A percentile compares a stretch with the other conserved stretches of the same genome.
phyloP scores from a whole-genome alignment of 1,140 invertebrate species.

The Chironomus striatipennis region DNA sequence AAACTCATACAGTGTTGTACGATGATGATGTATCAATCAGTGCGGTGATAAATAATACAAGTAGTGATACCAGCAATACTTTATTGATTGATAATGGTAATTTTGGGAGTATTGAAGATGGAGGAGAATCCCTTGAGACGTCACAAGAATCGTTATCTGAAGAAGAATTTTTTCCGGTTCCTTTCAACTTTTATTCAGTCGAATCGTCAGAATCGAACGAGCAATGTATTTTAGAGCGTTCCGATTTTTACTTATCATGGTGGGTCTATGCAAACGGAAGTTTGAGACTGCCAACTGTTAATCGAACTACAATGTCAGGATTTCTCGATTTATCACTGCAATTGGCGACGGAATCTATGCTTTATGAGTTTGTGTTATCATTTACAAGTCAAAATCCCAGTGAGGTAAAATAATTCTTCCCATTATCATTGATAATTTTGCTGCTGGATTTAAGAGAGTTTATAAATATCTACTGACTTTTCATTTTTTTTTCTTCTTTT shows the following conservation, averaged over 20 bases:
- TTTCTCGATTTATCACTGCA: neutral
- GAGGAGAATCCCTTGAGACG: neutral
- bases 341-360: neutral
- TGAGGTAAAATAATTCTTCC: slow-evolving; percentile 3
- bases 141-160: neutral
- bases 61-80: neutral
- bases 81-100: neutral
- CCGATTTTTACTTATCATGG: slow-evolving; percentile 23
- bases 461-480: neutral
- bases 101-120: neutral
- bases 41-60: neutral
- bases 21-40: neutral
- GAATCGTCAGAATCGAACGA: neutral
- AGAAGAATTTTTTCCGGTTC: neutral
- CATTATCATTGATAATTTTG: neutral
- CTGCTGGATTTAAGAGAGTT: too few relatives aligned
- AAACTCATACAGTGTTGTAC: neutral
- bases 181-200: neutral
- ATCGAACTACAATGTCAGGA: neutral
- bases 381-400: neutral
- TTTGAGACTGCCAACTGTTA: neutral
- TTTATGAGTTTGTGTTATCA: neutral
- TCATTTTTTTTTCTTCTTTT: neutral
- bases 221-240: neutral
- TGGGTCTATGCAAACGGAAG: neutral